Evolutionary conservation across 2,888 invertebrate species (phyloP).

Genomic region (Noctua janthina): DNA sequence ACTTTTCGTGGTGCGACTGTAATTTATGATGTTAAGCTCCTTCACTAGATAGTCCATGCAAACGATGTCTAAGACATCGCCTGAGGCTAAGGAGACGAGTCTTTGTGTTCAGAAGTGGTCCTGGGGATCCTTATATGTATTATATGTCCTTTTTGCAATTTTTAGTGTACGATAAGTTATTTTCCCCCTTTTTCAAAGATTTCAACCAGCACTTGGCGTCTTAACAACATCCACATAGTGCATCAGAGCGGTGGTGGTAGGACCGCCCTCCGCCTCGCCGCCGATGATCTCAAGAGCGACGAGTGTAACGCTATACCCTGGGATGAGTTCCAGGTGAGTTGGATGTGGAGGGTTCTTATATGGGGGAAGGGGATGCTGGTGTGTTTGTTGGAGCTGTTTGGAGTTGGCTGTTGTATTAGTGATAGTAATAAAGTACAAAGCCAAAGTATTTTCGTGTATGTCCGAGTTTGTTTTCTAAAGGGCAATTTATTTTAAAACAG

Average conservation of each 20-base stretch:
- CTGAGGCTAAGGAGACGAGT: background rate
- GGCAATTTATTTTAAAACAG: background rate
- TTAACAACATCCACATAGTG: conserved; percentile 84
- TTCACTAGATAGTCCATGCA: background rate
- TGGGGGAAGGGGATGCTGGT: background rate
- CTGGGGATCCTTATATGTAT: background rate
- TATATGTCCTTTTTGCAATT: background rate
- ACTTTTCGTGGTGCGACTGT: background rate
- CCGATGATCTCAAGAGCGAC: conserved; percentile 92
- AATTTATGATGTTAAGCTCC: background rate
- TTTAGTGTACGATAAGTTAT: background rate
- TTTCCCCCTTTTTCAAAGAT: conserved; percentile 85
- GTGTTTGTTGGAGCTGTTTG: conserved; percentile 6
- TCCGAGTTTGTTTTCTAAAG: background rate
- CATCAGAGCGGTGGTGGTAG: conserved; percentile 79
- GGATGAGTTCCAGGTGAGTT: conserved; percentile 97
- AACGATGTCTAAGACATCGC: background rate
- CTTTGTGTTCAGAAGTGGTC: background rate
- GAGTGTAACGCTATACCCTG: conserved; percentile 97
- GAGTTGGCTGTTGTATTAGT: background rate
- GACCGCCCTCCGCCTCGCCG: conserved; percentile 79
- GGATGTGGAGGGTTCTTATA: background rate
- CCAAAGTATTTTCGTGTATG: too few relatives aligned
- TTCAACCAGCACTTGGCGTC: conserved; percentile 90
- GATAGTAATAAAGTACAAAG: too few relatives aligned